Evolutionary conservation across 2,797 vertebrate species (phyloP).

Genomic region (Tragelaphus oryx): DNA sequence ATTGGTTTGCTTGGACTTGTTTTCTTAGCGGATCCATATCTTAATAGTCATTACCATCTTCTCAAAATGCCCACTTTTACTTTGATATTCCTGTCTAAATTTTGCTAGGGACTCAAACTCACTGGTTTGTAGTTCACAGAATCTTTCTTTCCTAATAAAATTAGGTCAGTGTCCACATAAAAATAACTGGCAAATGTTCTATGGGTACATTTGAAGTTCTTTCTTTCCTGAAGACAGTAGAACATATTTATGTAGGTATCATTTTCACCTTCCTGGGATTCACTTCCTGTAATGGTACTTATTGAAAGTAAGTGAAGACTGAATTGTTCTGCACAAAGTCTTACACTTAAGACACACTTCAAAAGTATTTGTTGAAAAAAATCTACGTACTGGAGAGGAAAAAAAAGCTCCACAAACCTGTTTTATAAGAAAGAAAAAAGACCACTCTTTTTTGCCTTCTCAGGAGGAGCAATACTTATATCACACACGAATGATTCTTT

Average conservation of each 20-base stretch:
- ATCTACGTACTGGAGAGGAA: neutral
- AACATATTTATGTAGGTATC: neutral
- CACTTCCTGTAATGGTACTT: neutral
- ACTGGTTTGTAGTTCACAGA: neutral
- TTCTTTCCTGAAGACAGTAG: neutral
- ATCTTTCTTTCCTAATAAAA: neutral
- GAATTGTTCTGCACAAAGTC: neutral
- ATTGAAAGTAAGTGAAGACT: slow-evolving; percentile 10
- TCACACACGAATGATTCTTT: neutral
- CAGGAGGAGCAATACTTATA: neutral
- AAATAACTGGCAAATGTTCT: neutral
- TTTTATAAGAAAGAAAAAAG: neutral
- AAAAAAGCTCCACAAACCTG: neutral
- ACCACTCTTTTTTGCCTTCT: neutral
- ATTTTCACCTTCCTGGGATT: neutral
- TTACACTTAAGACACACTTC: neutral
- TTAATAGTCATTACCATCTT: neutral
- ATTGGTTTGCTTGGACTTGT: neutral
- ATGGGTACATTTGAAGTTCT: neutral
- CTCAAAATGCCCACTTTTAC: neutral
- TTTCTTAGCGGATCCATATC: neutral
- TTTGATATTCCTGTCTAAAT: neutral
- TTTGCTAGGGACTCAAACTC: neutral
- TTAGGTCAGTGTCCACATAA: neutral
- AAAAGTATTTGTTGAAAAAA: neutral